Conservation (phyloP, 2,888 invertebrate genomes). For the Boloria euphrosyne region DNA sequence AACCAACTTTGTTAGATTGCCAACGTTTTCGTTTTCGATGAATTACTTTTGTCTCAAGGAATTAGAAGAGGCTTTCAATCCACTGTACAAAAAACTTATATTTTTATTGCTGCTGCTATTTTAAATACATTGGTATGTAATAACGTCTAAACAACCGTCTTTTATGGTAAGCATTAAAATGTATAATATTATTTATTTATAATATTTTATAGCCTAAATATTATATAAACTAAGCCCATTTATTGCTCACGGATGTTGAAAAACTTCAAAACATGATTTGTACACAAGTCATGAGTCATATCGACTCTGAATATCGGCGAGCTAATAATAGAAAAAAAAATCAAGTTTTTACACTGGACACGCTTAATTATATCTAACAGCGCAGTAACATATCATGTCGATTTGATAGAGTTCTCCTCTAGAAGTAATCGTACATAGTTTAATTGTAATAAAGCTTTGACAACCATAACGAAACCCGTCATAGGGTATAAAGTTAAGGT, state of each 20-base stretch:
- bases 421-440: conserved; percentile 17
- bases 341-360: conserved; percentile 28
- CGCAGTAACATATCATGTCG: conserved; percentile 24
- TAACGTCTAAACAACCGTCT: too few relatives aligned
- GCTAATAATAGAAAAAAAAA: conserved; percentile 36
- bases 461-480: conserved; percentile 8
- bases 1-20: too few relatives aligned
- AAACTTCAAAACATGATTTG: conserved; percentile 40
- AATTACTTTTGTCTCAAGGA: too few relatives aligned
- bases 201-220: conserved; percentile 9
- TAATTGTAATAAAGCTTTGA: conserved; percentile 15
- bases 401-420: conserved; percentile 18
- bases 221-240: conserved; percentile 12
- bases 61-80: too few relatives aligned
- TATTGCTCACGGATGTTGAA: conserved; percentile 38
- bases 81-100: too few relatives aligned
- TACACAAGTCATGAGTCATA: conserved; percentile 43
- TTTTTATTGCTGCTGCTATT: too few relatives aligned
- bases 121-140: too few relatives aligned
- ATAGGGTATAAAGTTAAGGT: conserved; percentile 15
- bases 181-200: too few relatives aligned
- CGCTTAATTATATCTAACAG: conserved; percentile 33
- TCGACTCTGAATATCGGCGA: conserved; percentile 35
- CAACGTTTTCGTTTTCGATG: too few relatives aligned
- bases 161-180: too few relatives aligned